Base-by-base conservation (phyloP, 2,113 vertebrate species). In the Amphiprion percula region DNA sequence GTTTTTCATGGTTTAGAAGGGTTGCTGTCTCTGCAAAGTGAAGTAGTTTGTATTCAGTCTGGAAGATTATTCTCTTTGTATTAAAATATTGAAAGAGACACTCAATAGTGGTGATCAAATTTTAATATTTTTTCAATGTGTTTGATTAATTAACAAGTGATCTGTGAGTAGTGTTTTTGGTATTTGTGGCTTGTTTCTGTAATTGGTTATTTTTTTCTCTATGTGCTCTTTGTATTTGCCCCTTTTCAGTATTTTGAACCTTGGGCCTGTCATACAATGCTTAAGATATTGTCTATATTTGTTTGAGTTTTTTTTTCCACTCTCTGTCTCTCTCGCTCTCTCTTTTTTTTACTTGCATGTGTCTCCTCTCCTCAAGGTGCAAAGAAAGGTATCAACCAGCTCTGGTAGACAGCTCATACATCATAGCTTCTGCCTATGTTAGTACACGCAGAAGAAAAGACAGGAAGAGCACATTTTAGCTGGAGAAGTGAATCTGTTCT, bases 401-500 rank as follows among this genome's bases (percentile, higher is more conserved):
- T 64, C 47, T 67, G 24, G 17, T 66, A 44, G 69, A 79, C 17
- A 68, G 39, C 72, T 82, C 47, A 85, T 62, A 79, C 56, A 72
- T 87, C 49, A 77, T 30, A 67, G 69, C 61, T 52, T 17, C 60
- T 50, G 67, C 68, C n/a, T 41, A 54, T 46, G n/a, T 17, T 55
- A 41, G 39, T 23, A 39, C 44, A 37, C 60, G 33, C 14, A 23
- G 41, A 66, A 46, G 37, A 41, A 60, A 66, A 47, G 37, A 55
- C 2, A 68, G 23, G 26, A 62, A 68, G 14, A 75, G 30, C 16
- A 70, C 24, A 74, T 37, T 8, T 54, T 59, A 60, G 41, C 58
- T 49, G 74, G 24, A 30, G 4, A 77, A 59, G 17, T n/a, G 21
- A 79, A 19, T 30, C 23, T 26, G 15, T 0, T 5, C 7, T 5